A percentile compares a stretch with the other conserved stretches of the same genome.
phyloP scores from a whole-genome alignment of 2,113 vertebrate species.

The Anhinga rufa region DNA sequence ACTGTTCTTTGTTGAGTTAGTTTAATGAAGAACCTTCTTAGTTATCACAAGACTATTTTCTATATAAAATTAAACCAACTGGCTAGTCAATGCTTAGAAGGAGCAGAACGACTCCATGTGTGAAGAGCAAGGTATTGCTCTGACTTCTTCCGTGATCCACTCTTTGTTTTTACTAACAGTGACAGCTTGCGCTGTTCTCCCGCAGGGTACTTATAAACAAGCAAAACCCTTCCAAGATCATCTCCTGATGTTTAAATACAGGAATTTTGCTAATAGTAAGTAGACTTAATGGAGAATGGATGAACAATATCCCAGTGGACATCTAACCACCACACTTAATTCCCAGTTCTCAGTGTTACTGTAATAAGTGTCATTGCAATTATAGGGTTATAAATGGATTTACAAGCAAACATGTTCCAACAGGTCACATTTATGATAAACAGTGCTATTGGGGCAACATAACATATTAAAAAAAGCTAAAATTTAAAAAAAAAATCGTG shows the following conservation, averaged over 20 bases:
- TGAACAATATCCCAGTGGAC: background rate
- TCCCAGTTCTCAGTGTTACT: background rate
- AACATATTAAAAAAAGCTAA: background rate
- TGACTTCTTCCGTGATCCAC: background rate
- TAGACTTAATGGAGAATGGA: background rate
- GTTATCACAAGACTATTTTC: background rate
- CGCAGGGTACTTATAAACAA: background rate
- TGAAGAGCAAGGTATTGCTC: background rate
- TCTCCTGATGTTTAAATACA: background rate
- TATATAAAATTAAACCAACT: background rate
- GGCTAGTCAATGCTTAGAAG: background rate
- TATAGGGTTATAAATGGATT: background rate
- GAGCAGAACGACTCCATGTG: background rate
- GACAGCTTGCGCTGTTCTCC: background rate
- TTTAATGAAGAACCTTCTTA: background rate
- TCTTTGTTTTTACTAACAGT: background rate
- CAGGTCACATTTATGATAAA: background rate
- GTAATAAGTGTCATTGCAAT: background rate
- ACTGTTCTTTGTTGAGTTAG: background rate
- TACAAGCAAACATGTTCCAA: background rate
- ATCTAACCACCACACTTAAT: background rate
- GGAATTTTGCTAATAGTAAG: background rate
- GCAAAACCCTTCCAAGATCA: background rate
- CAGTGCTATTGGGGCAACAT: background rate
- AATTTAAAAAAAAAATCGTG: background rate